phyloP scores from a whole-genome alignment of 1,140 invertebrate genomes.

The Camponotus floridanus region DNA sequence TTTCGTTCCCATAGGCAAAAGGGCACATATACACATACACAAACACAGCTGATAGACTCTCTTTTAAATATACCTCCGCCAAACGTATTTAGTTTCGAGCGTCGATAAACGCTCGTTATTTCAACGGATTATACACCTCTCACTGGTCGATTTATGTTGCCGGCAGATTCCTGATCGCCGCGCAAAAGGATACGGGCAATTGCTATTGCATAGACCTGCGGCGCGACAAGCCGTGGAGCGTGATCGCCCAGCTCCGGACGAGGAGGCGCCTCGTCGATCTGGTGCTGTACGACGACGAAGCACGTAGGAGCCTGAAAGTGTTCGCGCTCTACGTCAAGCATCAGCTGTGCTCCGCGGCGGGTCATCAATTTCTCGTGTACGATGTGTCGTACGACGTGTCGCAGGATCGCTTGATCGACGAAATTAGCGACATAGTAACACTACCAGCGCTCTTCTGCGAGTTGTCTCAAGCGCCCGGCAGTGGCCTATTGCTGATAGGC shows the following conservation, averaged over 20 bases:
- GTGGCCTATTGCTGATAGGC: constrained; percentile 69
- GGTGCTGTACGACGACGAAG: constrained; percentile 68
- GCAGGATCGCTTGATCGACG: constrained; percentile 20
- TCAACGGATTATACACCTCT: constrained; percentile 17
- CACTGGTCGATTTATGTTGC: constrained; percentile 28
- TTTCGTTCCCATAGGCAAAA: neutral
- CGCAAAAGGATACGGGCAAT: constrained; percentile 71
- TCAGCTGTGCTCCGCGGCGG: constrained; percentile 20
- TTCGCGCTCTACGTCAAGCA: constrained; percentile 63
- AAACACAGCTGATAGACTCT: neutral
- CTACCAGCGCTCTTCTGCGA: constrained; percentile 66
- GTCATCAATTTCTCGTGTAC: constrained; percentile 72
- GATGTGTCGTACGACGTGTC: constrained; percentile 15
- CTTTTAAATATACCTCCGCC: neutral
- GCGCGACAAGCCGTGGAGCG: constrained; percentile 54
- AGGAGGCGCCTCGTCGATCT: constrained; percentile 72
- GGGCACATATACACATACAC: too few species aligned
- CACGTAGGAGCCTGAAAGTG: constrained; percentile 58
- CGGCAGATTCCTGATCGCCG: constrained; percentile 72
- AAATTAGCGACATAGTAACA: neutral
- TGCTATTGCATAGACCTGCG: constrained; percentile 78
- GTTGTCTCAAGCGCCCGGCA: constrained; percentile 67
- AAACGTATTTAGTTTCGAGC: constrained; percentile 1
- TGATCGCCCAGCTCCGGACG: constrained; percentile 64
- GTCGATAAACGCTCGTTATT: neutral